Evolutionary conservation across 1,140 invertebrate species (phyloP), one percentile per base, ranked within the genome.

Genomic region (Euwallacea similis): DNA sequence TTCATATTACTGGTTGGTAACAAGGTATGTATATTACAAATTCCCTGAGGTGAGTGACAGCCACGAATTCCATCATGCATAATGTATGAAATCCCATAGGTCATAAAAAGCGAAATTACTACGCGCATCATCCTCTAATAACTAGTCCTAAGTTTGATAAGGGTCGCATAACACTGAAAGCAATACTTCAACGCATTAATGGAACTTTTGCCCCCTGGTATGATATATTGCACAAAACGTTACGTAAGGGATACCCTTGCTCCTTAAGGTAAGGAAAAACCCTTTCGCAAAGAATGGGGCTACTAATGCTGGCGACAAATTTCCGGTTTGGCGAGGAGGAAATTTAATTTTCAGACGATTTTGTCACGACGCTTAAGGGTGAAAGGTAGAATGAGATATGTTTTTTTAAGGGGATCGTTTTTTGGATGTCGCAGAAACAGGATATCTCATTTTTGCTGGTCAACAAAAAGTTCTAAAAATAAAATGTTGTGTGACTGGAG

Each of bases 161-260:
- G 61, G 43, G 61, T 63, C 42, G 7, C 2, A n/a, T 60, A 63
- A 63, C 46, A 11, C 13, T 42, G 42, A 53, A 65, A 16, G 11
- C 9, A 56, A 60, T 46, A 11, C n/a, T 21, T 68, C 41, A 68
- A 68, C 55, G 50, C 53, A 53, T 68, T 68, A 55, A 68, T 42
- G 56, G 42, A 60, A 43, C 41, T 64, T 33, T 16, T 33, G 10
- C 13, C 33, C 21, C 21, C 21, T 33, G 21, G 4, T 33, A 59
- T 60, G 55, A 63, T 59, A 67, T 50, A 59, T 59, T 15, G 16
- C 11, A 8, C 55, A 60, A 68, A 41, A 33, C 44, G 53, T 58
- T 54, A 15, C 54, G 41, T 44, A 7, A 58, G 50, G 42, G 42
- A 66, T 33, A 54, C 42, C 11, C 42, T 7, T 43, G 10, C 10